phyloP scores from a whole-genome alignment of 2,797 vertebrate genomes.

The Darevskia nairensis region DNA sequence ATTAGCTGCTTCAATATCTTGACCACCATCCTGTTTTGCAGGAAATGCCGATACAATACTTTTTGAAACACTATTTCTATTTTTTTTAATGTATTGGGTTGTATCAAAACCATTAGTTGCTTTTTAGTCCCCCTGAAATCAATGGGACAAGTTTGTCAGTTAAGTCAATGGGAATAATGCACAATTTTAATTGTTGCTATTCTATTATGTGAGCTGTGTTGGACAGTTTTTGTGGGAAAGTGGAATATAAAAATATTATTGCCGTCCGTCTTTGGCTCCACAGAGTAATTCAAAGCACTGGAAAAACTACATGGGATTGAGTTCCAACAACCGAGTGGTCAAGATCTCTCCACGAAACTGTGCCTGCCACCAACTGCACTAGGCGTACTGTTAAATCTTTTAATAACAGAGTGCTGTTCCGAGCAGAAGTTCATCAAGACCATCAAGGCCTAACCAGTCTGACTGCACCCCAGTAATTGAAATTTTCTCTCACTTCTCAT shows the following conservation, averaged over 20 bases:
- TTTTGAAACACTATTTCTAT: too few species aligned
- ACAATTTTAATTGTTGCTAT: neutral
- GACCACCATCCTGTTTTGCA: neutral
- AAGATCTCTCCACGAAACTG: neutral
- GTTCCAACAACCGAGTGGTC: neutral
- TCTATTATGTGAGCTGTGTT: neutral
- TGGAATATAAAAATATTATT: neutral
- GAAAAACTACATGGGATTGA: neutral
- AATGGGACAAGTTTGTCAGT: neutral
- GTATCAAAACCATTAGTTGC: neutral
- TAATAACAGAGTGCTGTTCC: neutral
- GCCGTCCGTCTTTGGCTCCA: neutral
- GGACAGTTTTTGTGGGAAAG: neutral
- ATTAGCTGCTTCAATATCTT: neutral
- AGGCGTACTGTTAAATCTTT: neutral
- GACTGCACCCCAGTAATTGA: conserved; percentile 5
- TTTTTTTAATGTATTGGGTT: too few species aligned
- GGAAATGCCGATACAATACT: neutral
- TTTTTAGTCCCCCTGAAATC: neutral
- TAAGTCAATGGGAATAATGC: neutral
- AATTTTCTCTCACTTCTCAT: conserved; percentile 29
- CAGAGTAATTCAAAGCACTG: neutral
- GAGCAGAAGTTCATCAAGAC: neutral
- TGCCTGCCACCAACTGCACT: neutral
- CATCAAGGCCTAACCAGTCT: conserved; percentile 30